Conservation (phyloP, 2,797 vertebrate species). For the Acipenser oxyrinchus region DNA sequence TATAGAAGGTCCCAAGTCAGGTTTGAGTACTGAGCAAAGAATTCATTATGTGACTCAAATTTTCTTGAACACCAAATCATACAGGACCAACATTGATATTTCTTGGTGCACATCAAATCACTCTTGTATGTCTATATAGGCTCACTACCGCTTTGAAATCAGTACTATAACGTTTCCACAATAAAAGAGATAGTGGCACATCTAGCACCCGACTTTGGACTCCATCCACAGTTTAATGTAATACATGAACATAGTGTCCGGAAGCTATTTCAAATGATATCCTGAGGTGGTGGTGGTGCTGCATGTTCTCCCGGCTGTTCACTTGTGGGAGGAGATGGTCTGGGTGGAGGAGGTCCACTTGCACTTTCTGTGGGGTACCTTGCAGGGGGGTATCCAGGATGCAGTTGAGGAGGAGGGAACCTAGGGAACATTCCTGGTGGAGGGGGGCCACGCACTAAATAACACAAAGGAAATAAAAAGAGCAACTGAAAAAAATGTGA, state of each 20-base stretch:
- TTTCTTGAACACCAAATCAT: too few species aligned
- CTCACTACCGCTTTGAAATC: too few species aligned
- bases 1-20: too few species aligned
- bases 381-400: not conserved
- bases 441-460: constrained; percentile 55
- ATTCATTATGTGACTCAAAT: too few species aligned
- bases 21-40: too few species aligned
- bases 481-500: too few species aligned
- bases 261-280: not conserved
- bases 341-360: constrained; percentile 7
- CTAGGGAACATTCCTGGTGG: constrained; percentile 41
- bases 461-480: constrained; percentile 20
- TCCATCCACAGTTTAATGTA: not conserved
- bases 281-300: too few species aligned
- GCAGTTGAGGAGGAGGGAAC: constrained; percentile 39
- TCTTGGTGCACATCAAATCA: too few species aligned
- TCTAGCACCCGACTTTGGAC: not conserved
- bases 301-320: constrained; percentile 3
- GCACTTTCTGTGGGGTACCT: not conserved
- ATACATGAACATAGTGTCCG: not conserved
- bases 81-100: too few species aligned
- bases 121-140: too few species aligned
- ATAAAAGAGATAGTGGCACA: not conserved
- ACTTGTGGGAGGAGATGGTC: not conserved
- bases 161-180: too few species aligned